phyloP scores from a whole-genome alignment of 2,888 invertebrate genomes.

The Tenthredo mesomela region DNA sequence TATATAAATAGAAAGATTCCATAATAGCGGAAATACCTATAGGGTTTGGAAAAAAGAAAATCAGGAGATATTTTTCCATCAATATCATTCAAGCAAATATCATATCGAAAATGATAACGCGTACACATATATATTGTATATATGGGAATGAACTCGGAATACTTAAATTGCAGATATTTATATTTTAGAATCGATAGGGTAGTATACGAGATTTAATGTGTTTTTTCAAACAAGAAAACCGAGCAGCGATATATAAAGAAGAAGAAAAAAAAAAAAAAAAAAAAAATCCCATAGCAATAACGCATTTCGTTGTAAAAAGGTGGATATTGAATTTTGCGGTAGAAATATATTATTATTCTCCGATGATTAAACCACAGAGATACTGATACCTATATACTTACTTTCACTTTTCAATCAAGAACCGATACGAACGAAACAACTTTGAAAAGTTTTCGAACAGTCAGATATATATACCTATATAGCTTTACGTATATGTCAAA shows the following conservation, averaged over 20 bases:
- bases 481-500: not conserved
- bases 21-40: no score
- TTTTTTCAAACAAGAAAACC: not conserved
- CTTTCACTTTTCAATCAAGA: constrained; percentile 17
- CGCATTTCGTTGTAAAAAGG: not conserved
- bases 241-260: not conserved
- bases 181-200: not conserved
- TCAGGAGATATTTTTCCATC: not conserved
- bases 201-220: not conserved
- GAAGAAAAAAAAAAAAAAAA: not conserved
- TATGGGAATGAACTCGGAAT: not conserved
- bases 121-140: no score
- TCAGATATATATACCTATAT: not conserved
- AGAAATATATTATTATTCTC: constrained; percentile 10
- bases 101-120: no score
- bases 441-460: not conserved
- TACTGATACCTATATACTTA: not conserved
- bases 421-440: not conserved
- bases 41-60: no score
- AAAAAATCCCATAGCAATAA: not conserved
- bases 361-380: constrained; percentile 27
- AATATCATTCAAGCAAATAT: not conserved
- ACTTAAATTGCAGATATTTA: not conserved
- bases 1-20: not conserved
- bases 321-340: not conserved